These are phyloP conservation scores for Bedellia somnulentella DNA, from an alignment of 2,888 invertebrate genomes.

Conservation along the genomic window DNA sequence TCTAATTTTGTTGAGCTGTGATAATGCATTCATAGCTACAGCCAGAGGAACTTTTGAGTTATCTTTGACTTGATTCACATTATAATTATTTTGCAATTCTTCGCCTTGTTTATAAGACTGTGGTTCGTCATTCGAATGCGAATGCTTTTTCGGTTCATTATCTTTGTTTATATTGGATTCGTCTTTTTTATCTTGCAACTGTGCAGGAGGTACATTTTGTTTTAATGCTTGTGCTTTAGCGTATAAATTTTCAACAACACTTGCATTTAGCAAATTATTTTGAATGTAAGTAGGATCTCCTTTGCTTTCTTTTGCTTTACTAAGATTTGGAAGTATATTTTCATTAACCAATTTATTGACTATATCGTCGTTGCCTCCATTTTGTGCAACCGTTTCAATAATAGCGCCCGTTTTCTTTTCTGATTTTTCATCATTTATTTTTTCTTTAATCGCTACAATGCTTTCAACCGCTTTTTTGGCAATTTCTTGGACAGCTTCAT, in stretches of 20 bases:
- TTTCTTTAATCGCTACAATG: slow-evolving; percentile 43
- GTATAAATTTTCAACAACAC: background rate
- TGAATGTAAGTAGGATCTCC: too few relatives aligned
- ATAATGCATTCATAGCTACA: slow-evolving; percentile 8
- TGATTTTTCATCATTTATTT: slow-evolving; percentile 13
- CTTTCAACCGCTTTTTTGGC: slow-evolving; percentile 45
- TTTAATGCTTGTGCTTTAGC: background rate
- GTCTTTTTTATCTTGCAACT: too few relatives aligned
- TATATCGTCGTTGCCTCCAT: too few relatives aligned
- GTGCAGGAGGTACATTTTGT: too few relatives aligned
- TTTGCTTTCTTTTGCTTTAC: background rate
- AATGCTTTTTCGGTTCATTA: slow-evolving; percentile 16
- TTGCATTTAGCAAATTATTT: background rate
- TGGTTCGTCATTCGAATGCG: slow-evolving; percentile 36
- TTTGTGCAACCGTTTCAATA: background rate
- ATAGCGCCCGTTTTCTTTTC: slow-evolving; percentile 4
- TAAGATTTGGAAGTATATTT: background rate
- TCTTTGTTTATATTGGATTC: background rate
- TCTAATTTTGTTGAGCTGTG: too few relatives aligned
- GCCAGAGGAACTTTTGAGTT: slow-evolving; percentile 2
- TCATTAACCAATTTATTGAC: background rate
- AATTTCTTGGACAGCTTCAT: slow-evolving; percentile 37
- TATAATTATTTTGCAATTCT: too few relatives aligned
- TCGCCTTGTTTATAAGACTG: slow-evolving; percentile 40
- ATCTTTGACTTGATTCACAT: background rate